Evolutionary conservation across 2,797 vertebrate species (phyloP).

Genomic region (Pseudopleuronectes americanus): DNA sequence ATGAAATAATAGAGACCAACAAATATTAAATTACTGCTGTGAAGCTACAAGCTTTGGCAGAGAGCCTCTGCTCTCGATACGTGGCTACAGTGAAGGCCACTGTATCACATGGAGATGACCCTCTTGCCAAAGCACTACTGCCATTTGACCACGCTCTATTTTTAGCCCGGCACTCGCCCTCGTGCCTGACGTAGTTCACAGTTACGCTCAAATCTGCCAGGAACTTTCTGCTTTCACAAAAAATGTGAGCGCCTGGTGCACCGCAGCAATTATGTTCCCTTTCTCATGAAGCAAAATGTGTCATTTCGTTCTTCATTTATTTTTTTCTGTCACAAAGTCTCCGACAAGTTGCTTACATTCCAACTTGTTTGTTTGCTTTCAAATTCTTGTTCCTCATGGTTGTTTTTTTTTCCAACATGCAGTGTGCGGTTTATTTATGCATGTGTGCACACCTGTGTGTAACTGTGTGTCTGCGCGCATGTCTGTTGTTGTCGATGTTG

Average conservation of each 20-base stretch:
- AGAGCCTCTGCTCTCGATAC: conserved; percentile 67
- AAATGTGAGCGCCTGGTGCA: conserved; percentile 44
- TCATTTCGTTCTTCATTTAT: conserved; percentile 58
- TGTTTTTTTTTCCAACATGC: conserved; percentile 49
- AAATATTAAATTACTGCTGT: conserved; percentile 82
- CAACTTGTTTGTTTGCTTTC: conserved; percentile 78
- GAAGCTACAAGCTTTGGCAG: conserved; percentile 80
- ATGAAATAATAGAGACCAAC: conserved; percentile 78
- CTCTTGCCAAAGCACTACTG: conserved; percentile 78
- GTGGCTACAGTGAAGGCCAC: conserved; percentile 60
- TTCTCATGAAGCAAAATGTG: conserved; percentile 61
- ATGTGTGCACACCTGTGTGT: conserved; percentile 65
- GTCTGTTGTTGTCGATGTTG: conserved; percentile 62
- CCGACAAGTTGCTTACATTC: conserved; percentile 73
- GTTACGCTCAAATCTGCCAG: conserved; percentile 74
- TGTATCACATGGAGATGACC: conserved; percentile 79
- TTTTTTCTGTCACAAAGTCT: conserved; percentile 68
- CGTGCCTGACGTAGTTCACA: conserved; percentile 81
- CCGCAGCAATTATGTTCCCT: conserved; percentile 64
- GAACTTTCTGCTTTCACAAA: conserved; percentile 37
- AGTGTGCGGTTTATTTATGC: conserved; percentile 75
- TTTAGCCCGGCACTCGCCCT: conserved; percentile 81
- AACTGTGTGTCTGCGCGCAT: conserved; percentile 40
- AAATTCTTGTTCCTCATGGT: conserved; percentile 67
- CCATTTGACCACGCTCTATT: conserved; percentile 84